Conservation (phyloP, 53 echinoderm and acorn worm species). For the Temnopleurus reevesii region DNA sequence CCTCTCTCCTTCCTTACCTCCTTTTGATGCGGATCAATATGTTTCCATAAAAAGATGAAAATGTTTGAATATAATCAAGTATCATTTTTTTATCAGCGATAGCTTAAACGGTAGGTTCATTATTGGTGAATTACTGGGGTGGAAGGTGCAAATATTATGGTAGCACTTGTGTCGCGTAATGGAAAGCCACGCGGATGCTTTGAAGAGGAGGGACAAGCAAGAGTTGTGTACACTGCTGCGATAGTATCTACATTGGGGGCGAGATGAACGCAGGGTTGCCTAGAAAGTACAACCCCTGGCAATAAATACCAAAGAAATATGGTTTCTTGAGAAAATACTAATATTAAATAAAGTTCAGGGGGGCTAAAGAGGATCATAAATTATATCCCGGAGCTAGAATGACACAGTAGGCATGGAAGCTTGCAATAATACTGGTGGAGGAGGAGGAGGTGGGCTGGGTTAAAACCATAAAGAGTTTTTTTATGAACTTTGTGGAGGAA, state of each 20-base stretch:
- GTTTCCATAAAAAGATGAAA: not conserved
- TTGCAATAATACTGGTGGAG: constrained; percentile 14
- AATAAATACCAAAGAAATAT: constrained; percentile 31
- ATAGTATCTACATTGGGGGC: not conserved
- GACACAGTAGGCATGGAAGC: constrained; percentile 16
- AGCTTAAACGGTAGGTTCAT: constrained; percentile 1
- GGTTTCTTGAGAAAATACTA: constrained; percentile 40
- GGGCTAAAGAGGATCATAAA: constrained; percentile 13
- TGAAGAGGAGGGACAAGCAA: not conserved
- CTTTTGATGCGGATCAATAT: not conserved
- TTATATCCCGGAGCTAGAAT: not conserved
- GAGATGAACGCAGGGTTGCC: not conserved
- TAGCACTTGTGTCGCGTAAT: not conserved
- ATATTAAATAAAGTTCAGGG: constrained; percentile 28
- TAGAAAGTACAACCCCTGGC: constrained; percentile 21
- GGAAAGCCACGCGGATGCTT: constrained; percentile 2
- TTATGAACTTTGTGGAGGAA: constrained; percentile 31
- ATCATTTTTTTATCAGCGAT: not conserved
- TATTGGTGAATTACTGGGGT: not conserved
- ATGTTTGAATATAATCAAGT: constrained; percentile 23
- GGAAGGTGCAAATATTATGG: constrained; percentile 43
- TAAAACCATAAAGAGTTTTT: not conserved
- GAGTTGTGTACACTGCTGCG: not conserved
- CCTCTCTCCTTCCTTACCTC: not conserved
- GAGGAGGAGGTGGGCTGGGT: not conserved